Conservation (phyloP, 2,113 vertebrate genomes). For the Amazona guildingii region DNA sequence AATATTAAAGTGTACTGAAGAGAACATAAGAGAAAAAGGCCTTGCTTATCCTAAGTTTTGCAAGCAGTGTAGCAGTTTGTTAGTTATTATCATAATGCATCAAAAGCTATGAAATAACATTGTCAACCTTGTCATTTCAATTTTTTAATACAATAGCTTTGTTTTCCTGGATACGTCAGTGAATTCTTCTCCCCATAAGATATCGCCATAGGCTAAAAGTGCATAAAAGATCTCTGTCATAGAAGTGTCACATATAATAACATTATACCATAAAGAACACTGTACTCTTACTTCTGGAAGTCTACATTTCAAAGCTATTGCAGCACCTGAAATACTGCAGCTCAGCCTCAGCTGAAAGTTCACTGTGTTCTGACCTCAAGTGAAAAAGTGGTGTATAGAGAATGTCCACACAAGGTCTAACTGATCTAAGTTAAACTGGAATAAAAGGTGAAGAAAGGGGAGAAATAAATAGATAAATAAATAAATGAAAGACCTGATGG, state of each 20-base stretch:
- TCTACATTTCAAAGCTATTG: neutral
- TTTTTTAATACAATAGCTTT: slow-evolving; percentile 8
- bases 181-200: slow-evolving; percentile 19
- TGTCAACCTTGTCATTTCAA: slow-evolving; percentile 53
- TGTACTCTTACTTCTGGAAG: neutral
- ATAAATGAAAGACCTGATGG: neutral
- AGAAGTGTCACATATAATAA: slow-evolving; percentile 36
- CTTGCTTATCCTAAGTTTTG: neutral
- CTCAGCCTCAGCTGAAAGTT: neutral
- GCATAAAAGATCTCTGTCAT: slow-evolving; percentile 18
- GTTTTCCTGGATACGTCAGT: slow-evolving; percentile 21
- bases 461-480: neutral
- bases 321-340: neutral
- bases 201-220: slow-evolving; percentile 41
- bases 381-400: neutral
- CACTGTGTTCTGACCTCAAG: neutral
- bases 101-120: slow-evolving; percentile 45
- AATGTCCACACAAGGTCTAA: neutral
- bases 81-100: slow-evolving; percentile 24
- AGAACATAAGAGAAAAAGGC: neutral
- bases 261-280: neutral
- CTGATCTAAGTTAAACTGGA: neutral
- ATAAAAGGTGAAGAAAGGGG: neutral
- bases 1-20: neutral
- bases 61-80: neutral